A percentile compares a stretch with the other conserved stretches of the same genome.
phyloP scores from a whole-genome alignment of 2,888 invertebrate species.

The Amiota communis region DNA sequence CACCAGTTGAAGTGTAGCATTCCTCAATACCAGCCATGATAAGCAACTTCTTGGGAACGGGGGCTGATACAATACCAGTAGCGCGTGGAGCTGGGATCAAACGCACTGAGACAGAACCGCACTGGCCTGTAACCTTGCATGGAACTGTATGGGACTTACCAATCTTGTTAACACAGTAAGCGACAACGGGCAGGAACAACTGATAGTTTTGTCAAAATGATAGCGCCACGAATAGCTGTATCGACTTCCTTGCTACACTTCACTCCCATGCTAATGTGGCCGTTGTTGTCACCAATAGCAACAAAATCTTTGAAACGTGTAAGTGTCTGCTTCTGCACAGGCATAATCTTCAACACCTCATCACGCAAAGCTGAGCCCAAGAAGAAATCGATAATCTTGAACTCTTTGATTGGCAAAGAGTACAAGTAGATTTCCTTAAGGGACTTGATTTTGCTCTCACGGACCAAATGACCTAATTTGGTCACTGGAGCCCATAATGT shows the following conservation, averaged over 20 bases:
- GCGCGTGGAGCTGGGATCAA: conserved; percentile 99
- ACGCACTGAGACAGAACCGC: conserved; percentile 98
- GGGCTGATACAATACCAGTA: conserved; percentile 99
- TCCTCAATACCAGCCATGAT: conserved; percentile 99
- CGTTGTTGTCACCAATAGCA: conserved; percentile 98
- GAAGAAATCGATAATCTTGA: conserved; percentile 98
- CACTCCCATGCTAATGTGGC: conserved; percentile 98
- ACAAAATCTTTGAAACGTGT: conserved; percentile 97
- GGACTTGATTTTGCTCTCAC: conserved; percentile 94
- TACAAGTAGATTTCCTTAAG: conserved; percentile 99
- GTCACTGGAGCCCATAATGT: conserved; percentile 99
- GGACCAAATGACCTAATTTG: conserved; percentile 96
- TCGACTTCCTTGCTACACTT: conserved; percentile 99
- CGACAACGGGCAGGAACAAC: conserved; percentile 98
- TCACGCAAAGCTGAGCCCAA: conserved; percentile 94
- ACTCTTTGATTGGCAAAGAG: conserved; percentile 99
- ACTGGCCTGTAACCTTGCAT: conserved; percentile 99
- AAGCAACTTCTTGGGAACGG: conserved; percentile 98
- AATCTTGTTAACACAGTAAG: conserved; percentile 99
- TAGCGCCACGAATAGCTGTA: conserved; percentile 99
- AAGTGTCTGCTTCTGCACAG: conserved; percentile 99
- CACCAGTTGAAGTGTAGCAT: conserved; percentile 98
- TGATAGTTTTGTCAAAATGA: conserved; percentile 97
- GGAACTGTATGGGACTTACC: conserved; percentile 99
- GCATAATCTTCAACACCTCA: conserved; percentile 99